phyloP scores from a whole-genome alignment of 2,888 invertebrate species.

The Venustoraphidia nigricollis region DNA sequence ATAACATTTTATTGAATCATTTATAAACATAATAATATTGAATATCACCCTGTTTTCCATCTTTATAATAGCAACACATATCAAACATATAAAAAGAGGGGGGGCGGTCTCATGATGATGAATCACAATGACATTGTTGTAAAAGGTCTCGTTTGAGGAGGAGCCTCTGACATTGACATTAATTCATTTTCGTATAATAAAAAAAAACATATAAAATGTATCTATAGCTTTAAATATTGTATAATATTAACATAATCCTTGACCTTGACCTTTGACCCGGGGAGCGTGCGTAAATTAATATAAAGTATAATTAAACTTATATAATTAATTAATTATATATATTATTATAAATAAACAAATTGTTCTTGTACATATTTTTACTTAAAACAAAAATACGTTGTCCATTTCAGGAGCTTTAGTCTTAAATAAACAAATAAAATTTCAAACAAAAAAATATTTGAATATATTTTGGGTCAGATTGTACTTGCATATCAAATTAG shows the following conservation, averaged over 20 bases:
- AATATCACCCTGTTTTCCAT: no score
- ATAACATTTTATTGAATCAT: no score
- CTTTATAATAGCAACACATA: no score
- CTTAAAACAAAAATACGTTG: slow-evolving; percentile 2
- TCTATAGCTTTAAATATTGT: slow-evolving; percentile 6
- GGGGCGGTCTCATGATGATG: no score
- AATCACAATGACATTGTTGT: no score
- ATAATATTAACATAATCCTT: neutral
- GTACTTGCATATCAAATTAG: no score
- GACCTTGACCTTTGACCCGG: neutral
- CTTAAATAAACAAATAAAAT: neutral
- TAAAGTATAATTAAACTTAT: no score
- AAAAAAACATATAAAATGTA: neutral
- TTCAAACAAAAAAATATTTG: neutral
- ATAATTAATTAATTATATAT: no score
- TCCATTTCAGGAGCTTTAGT: slow-evolving; percentile 5
- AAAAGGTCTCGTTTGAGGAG: no score
- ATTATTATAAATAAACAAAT: neutral
- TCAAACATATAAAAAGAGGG: no score
- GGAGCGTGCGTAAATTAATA: neutral
- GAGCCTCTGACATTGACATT: neutral
- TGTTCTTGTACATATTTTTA: slow-evolving; percentile 6
- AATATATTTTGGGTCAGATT: no score
- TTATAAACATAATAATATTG: no score
- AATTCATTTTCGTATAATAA: neutral